These are phyloP conservation scores for Drosophila gunungcola DNA, from an alignment of 1,140 invertebrate genomes.

Conservation along the genomic window DNA sequence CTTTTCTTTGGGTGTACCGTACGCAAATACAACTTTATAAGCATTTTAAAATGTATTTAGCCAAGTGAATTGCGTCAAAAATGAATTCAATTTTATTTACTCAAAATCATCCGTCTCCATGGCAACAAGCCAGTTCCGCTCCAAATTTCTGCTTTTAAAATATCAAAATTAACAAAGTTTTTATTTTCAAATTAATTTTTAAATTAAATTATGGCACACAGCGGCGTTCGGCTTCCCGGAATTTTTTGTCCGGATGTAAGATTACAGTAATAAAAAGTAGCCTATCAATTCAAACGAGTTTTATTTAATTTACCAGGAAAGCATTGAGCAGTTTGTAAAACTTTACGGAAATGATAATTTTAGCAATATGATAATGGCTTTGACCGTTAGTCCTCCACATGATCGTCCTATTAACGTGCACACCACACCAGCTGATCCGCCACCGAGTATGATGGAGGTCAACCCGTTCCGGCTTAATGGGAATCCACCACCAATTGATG, in stretches of 20 bases:
- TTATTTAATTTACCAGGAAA: constrained; percentile 1
- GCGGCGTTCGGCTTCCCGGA: constrained; percentile 10
- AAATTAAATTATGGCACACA: constrained; percentile 21
- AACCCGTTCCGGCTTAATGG: background rate
- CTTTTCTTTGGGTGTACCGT: too few species aligned
- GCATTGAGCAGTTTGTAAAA: constrained; percentile 26
- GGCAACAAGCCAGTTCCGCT: constrained; percentile 1
- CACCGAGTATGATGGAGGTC: background rate
- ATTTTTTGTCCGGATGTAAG: constrained; percentile 32
- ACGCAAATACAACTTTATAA: background rate
- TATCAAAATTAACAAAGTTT: constrained; percentile 4
- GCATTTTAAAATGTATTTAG: background rate
- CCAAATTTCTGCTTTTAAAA: constrained; percentile 3
- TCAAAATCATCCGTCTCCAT: background rate
- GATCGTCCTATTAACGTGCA: background rate
- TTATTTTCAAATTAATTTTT: background rate
- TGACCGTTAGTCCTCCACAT: background rate
- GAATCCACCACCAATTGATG: background rate
- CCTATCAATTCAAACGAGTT: too few species aligned
- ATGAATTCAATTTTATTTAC: background rate
- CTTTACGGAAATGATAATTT: constrained; percentile 19
- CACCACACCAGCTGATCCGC: background rate
- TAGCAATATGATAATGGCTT: constrained; percentile 10
- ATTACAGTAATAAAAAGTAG: background rate
- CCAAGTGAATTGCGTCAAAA: constrained; percentile 17